phyloP scores from a whole-genome alignment of 2,113 vertebrate genomes.

The Brevimyrus niger region DNA sequence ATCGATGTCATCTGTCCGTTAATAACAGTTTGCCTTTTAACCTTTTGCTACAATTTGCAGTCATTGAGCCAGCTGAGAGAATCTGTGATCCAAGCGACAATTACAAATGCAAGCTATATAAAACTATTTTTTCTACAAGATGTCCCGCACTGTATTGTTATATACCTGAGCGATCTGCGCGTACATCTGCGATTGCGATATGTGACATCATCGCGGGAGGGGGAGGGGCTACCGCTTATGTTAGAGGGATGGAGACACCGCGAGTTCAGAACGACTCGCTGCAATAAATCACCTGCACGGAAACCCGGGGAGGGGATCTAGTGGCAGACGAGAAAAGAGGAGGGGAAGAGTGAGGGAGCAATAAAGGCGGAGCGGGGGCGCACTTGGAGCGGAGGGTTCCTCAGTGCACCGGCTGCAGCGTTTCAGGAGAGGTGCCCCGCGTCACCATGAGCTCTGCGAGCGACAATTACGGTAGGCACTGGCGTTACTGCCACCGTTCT shows the following conservation, averaged over 20 bases:
- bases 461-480: constrained; percentile 47
- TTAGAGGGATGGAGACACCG: background rate
- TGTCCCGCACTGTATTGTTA: background rate
- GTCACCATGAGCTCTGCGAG: constrained; percentile 50
- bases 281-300: background rate
- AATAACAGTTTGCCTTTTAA: background rate
- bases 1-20: background rate
- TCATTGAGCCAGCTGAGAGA: background rate
- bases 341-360: background rate
- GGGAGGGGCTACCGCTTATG: constrained; percentile 26
- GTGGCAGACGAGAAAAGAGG: background rate
- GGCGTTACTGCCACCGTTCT: background rate
- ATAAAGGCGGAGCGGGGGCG: constrained; percentile 12
- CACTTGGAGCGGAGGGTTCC: background rate
- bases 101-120: background rate
- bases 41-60: background rate
- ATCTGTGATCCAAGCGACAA: background rate
- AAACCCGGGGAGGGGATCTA: background rate
- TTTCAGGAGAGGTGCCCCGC: constrained; percentile 20
- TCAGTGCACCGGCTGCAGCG: constrained; percentile 11
- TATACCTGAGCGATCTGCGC: background rate
- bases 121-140: background rate
- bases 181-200: background rate
- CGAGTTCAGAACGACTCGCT: background rate
- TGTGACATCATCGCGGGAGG: constrained; percentile 40